Evolutionary conservation across 2,113 vertebrate species (phyloP).

Genomic region (Oostethus manadensis): DNA sequence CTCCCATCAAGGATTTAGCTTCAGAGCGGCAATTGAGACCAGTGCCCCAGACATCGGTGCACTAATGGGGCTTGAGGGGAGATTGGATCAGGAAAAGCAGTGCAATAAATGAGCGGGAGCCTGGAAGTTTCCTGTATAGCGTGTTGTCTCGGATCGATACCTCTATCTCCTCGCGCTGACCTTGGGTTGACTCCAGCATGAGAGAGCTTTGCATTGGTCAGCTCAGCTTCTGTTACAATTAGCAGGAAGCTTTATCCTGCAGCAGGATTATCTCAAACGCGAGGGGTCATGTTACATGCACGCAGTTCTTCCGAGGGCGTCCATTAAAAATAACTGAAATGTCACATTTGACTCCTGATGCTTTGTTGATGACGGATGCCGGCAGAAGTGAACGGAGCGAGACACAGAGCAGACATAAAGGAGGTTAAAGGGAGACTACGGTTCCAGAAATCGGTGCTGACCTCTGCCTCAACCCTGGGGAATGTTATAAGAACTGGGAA

Average conservation of each 20-base stretch:
- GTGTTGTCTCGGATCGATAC: conserved; percentile 61
- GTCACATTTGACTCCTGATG: conserved; percentile 23
- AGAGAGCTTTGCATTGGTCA: conserved; percentile 63
- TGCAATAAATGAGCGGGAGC: conserved; percentile 45
- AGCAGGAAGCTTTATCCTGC: conserved; percentile 72
- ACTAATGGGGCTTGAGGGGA: conserved; percentile 44
- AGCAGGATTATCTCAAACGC: conserved; percentile 33
- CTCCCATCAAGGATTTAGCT: conserved; percentile 32
- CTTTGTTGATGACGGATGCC: conserved; percentile 19
- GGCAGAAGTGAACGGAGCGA: neutral
- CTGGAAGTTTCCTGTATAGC: conserved; percentile 55
- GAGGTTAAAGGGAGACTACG: conserved; percentile 46
- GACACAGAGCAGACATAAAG: conserved; percentile 25
- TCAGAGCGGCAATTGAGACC: conserved; percentile 42
- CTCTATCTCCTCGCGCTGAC: conserved; percentile 63
- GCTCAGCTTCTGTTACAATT: conserved; percentile 75
- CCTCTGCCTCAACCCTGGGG: conserved; percentile 46
- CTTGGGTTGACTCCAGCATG: conserved; percentile 68
- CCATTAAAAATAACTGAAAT: conserved; percentile 44
- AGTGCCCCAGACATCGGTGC: conserved; percentile 42
- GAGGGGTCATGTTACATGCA: conserved; percentile 68
- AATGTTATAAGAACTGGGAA: conserved; percentile 35
- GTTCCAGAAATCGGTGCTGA: conserved; percentile 49
- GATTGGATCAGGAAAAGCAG: conserved; percentile 47
- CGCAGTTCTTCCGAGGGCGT: conserved; percentile 27